Conservation (phyloP, 2,797 vertebrate species). For the Pyrocephalus nanus region DNA sequence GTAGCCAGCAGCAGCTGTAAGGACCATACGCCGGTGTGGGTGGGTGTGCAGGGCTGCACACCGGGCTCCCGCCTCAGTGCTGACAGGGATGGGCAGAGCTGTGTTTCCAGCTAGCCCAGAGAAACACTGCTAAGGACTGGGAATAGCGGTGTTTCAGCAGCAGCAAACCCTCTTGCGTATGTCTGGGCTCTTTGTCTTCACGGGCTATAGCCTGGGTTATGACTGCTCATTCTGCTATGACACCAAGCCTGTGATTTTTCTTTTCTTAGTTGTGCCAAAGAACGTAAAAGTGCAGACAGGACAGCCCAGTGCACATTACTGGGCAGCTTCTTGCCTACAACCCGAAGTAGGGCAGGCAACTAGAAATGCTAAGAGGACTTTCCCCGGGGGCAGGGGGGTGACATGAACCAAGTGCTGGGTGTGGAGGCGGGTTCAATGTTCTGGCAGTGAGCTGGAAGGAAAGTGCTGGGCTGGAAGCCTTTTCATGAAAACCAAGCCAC, state of each 20-base stretch:
- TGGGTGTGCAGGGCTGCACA: not conserved
- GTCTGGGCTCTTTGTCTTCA: not conserved
- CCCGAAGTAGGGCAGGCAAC: not conserved
- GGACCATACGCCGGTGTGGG: not conserved
- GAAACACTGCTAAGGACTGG: not conserved
- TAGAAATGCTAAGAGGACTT: not conserved
- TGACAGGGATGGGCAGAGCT: not conserved
- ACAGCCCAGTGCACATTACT: not conserved
- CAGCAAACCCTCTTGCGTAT: not conserved
- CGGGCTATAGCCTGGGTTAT: not conserved
- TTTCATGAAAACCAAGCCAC: not conserved
- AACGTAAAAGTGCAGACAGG: not conserved
- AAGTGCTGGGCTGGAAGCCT: not conserved
- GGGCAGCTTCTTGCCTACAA: not conserved
- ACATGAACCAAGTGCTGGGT: accelerated
- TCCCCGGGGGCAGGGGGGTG: not conserved
- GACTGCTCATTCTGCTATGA: not conserved
- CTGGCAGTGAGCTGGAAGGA: not conserved
- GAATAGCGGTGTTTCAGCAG: not conserved
- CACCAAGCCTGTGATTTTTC: not conserved
- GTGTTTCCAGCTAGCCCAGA: not conserved
- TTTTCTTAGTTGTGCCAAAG: not conserved
- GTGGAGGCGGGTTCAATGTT: accelerated
- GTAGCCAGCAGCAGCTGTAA: slow-evolving; percentile 13
- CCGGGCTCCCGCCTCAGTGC: accelerated